phyloP scores from a whole-genome alignment of 2,113 vertebrate species.

The Opisthocomus hoazin region DNA sequence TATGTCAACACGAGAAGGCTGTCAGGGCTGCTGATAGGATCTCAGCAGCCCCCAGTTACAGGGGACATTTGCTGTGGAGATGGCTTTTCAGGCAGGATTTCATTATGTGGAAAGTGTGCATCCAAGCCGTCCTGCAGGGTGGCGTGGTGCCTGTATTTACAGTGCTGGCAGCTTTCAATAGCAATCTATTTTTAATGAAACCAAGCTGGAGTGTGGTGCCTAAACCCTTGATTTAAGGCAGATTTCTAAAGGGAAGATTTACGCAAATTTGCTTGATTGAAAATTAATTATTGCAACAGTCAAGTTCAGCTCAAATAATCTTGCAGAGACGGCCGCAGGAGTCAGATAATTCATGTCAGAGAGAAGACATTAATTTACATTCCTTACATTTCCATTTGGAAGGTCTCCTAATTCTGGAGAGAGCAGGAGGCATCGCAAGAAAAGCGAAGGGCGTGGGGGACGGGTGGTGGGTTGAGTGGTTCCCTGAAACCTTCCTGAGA shows the following conservation, averaged over 20 bases:
- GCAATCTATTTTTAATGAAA: slow-evolving; percentile 62
- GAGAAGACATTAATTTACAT: slow-evolving; percentile 6
- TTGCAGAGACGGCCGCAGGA: neutral
- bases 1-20: neutral
- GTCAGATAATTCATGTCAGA: neutral
- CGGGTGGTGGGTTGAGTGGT: neutral
- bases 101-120: slow-evolving; percentile 14
- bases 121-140: slow-evolving; percentile 14
- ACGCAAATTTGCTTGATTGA: slow-evolving; percentile 52
- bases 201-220: slow-evolving; percentile 30
- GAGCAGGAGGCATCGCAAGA: neutral
- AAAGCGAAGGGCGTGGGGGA: neutral
- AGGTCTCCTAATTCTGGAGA: neutral
- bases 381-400: slow-evolving; percentile 14
- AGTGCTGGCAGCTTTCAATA: slow-evolving; percentile 36
- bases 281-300: slow-evolving; percentile 63
- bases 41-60: neutral
- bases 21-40: neutral
- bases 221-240: slow-evolving; percentile 57
- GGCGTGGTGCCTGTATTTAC: slow-evolving; percentile 57
- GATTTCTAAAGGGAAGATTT: slow-evolving; percentile 53
- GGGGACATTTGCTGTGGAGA: neutral
- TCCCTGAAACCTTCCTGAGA: neutral
- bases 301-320: slow-evolving; percentile 32
- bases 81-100: slow-evolving; percentile 7